Base-by-base conservation (phyloP, 2,113 vertebrate species). In the Neodontobutis hainanensis region DNA sequence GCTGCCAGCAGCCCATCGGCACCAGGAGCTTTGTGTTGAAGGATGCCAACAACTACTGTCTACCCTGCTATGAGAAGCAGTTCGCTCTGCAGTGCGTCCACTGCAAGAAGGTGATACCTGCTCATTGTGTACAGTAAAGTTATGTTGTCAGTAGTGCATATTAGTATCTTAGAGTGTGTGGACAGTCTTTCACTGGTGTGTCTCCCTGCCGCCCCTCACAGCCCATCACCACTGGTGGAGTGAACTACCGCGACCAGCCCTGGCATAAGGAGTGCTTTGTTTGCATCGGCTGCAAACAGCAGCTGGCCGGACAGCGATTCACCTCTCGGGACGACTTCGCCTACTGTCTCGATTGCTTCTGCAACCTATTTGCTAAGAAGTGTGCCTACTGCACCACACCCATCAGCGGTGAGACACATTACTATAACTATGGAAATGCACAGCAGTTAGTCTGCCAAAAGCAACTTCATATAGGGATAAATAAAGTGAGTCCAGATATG, bases 231-330 rank as follows among this genome's bases (percentile, higher is more conserved):
- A 93, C 92, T 0, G 96, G 96, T 45, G 97, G 97, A 0, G 95
- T 99, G 68, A 98, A 94, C 27, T 98, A 98, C 85, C 94, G 90
- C 10, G 96, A 98, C 60, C 95, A 98, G 88, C 96, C 97, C 0
- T 98, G 97, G 97, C 97, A 99, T 16, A 96, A 95, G 82, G 96
- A 98, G 74, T 99, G 97, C 80, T 98, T 99, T 0, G 90, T 98
- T 44, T 99, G 97, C 63, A 95, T 93, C 0, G 94, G 92, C 14
- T 99, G 97, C 87, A 96, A 95, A 87, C 94, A 95, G 88, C 96
- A 95, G 74, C 51, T 99, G 61, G 95, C 95, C 0, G 95, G 96
- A 19, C 96, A 97, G 84, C 94, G 95, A 5, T 99, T 98, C 77
- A 99, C 97, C 2, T 97, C 96, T 48, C 92, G 95, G 11, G 96